phyloP scores from a whole-genome alignment of 1,140 invertebrate genomes.

The Hydropsyche tenuis region DNA sequence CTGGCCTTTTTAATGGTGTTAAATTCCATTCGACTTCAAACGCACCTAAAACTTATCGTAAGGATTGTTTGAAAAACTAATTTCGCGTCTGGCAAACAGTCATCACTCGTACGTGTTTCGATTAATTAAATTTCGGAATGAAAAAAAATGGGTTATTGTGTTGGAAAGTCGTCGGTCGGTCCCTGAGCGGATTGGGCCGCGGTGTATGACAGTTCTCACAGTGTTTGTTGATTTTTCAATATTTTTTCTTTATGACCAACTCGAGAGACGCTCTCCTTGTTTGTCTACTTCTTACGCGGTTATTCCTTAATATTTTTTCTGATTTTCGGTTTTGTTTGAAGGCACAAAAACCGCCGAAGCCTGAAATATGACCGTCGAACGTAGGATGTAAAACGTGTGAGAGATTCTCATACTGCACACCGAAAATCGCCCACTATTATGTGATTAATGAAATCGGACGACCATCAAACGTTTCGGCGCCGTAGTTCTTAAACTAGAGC shows the following conservation, averaged over 20 bases:
- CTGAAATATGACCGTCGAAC: slow-evolving; percentile 27
- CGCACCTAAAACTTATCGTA: neutral
- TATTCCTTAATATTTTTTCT: slow-evolving; percentile 41
- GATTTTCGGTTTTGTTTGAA: slow-evolving; percentile 38
- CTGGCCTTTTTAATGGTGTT: slow-evolving; percentile 2
- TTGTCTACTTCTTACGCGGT: slow-evolving; percentile 40
- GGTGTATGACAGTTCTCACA: slow-evolving; percentile 40
- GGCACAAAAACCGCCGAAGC: slow-evolving; percentile 33
- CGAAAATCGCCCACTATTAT: too few relatives aligned
- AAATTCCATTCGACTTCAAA: neutral
- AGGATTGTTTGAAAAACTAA: too few relatives aligned
- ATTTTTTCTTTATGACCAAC: slow-evolving; percentile 40
- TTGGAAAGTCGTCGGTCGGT: neutral
- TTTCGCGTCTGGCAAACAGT: too few relatives aligned
- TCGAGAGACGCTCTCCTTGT: slow-evolving; percentile 37
- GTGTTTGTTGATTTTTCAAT: slow-evolving; percentile 42
- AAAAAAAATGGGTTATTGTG: too few relatives aligned
- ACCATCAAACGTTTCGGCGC: neutral
- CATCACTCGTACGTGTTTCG: too few relatives aligned
- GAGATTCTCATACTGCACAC: too few relatives aligned
- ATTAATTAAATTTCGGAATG: too few relatives aligned
- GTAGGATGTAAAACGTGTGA: neutral
- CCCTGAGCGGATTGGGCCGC: slow-evolving; percentile 26
- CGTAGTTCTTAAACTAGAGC: too few relatives aligned
- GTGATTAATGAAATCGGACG: too few relatives aligned